These are phyloP conservation scores for Cybosia mesomella DNA, from an alignment of 2,888 invertebrate species.

Conservation along the genomic window DNA sequence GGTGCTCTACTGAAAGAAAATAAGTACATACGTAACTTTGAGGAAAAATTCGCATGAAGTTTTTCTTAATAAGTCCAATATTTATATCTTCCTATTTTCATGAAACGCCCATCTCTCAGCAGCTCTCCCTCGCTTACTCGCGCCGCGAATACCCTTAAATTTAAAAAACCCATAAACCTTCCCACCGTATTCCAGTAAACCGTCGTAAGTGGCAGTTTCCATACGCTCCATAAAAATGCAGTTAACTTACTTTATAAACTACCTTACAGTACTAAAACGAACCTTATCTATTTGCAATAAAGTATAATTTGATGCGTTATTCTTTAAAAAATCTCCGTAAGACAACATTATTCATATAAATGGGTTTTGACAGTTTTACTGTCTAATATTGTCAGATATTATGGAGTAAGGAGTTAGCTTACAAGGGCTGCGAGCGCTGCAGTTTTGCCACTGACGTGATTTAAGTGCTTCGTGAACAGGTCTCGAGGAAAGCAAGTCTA, in stretches of 20 bases:
- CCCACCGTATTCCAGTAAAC: constrained; percentile 53
- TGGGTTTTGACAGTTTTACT: constrained; percentile 81
- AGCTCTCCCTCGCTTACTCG: constrained; percentile 9
- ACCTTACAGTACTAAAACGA: constrained; percentile 21
- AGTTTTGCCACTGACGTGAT: background rate
- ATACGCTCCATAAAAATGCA: constrained; percentile 67
- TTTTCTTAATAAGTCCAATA: background rate
- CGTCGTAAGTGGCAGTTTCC: constrained; percentile 63
- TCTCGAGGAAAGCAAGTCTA: background rate
- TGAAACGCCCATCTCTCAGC: constrained; percentile 30
- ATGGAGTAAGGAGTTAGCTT: constrained; percentile 24
- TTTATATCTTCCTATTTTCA: constrained; percentile 8
- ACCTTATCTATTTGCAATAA: constrained; percentile 17
- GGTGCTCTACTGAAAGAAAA: background rate
- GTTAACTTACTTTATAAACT: constrained; percentile 42
- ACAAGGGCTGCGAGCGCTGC: constrained; percentile 7
- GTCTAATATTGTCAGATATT: constrained; percentile 67
- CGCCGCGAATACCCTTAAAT: constrained; percentile 41
- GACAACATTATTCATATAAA: constrained; percentile 76
- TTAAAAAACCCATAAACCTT: constrained; percentile 58
- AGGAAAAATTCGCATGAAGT: background rate
- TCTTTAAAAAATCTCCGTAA: constrained; percentile 46
- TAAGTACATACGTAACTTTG: background rate
- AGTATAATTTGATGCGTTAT: constrained; percentile 17
- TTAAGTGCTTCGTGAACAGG: background rate